phyloP scores from a whole-genome alignment of 2,113 vertebrate genomes.

The Ammodramus savannarum region DNA sequence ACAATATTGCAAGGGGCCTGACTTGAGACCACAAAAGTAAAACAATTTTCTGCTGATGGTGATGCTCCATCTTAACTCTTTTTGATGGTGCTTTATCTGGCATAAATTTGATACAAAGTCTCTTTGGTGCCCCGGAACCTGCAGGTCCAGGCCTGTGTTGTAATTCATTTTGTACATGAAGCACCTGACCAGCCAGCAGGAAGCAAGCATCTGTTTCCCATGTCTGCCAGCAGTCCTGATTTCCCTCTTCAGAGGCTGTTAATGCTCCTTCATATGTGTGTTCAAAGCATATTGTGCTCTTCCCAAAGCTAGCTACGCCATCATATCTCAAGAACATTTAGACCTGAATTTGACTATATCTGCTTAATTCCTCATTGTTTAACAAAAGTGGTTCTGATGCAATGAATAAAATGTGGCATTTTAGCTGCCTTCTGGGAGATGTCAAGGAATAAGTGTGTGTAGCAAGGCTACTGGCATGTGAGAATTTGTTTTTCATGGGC shows the following conservation, averaged over 20 bases:
- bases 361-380: neutral
- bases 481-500: neutral
- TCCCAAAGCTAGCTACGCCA: neutral
- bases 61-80: neutral
- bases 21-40: neutral
- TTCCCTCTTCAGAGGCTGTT: neutral
- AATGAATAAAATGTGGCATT: slow-evolving; percentile 11
- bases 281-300: neutral
- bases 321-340: slow-evolving; percentile 2
- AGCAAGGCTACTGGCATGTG: neutral
- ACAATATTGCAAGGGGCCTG: neutral
- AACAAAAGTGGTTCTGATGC: neutral
- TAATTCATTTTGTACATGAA: neutral
- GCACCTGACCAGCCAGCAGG: neutral
- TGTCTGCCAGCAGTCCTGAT: neutral
- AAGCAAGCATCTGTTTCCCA: neutral
- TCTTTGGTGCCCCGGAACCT: neutral
- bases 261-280: neutral
- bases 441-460: neutral
- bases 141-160: neutral
- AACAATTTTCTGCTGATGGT: neutral
- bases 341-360: neutral
- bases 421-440: neutral
- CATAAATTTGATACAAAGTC: neutral
- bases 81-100: neutral